Conservation (phyloP, 2,888 invertebrate genomes). For the Drosophila sordidula region DNA sequence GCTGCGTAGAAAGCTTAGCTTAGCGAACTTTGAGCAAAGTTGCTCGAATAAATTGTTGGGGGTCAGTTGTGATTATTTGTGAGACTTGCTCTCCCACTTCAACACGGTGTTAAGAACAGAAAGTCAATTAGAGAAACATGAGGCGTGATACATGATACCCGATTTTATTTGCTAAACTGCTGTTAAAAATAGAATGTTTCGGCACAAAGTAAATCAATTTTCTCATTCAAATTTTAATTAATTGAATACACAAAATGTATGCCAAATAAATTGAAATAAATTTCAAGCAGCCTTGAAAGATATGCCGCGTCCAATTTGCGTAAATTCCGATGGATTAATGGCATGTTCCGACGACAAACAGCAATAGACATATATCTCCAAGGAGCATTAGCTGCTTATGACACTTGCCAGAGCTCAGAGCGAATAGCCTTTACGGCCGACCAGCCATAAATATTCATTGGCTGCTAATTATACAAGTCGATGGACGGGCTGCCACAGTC, state of each 20-base stretch:
- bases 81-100: slow-evolving; percentile 1
- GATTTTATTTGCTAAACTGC: slow-evolving; percentile 1
- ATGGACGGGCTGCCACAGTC: slow-evolving; percentile 12
- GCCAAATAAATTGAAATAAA: slow-evolving; percentile 7
- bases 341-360: background rate
- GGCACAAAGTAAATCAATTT: too few relatives aligned
- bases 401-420: slow-evolving; percentile 11
- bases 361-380: slow-evolving; percentile 1
- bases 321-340: background rate
- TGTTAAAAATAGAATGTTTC: background rate
- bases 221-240: background rate
- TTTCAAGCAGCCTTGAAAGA: background rate
- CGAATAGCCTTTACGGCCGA: slow-evolving; percentile 7
- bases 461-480: slow-evolving; percentile 58
- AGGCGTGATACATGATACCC: background rate
- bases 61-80: slow-evolving; percentile 11
- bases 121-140: slow-evolving; percentile 8
- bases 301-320: slow-evolving; percentile 7
- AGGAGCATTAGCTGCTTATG: slow-evolving; percentile 33
- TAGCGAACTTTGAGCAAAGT: slow-evolving; percentile 12
- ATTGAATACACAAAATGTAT: background rate
- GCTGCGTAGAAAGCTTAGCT: slow-evolving; percentile 4
- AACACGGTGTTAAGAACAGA: background rate
- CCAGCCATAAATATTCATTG: slow-evolving; percentile 68
- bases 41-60: background rate